phyloP scores from a whole-genome alignment of 2,888 invertebrate species.

The Aelia acuminata region DNA sequence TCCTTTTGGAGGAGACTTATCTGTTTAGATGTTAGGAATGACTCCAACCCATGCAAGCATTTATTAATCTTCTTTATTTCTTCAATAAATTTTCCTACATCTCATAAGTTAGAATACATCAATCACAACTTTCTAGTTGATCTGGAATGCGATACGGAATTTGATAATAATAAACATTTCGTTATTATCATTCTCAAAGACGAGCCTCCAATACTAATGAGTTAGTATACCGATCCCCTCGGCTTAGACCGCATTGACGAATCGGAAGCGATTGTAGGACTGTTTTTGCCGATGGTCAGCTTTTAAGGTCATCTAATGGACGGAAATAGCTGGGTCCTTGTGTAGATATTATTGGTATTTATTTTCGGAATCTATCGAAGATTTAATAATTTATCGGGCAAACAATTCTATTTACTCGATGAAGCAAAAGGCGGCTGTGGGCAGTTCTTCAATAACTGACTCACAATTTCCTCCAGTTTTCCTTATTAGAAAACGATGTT shows the following conservation, averaged over 20 bases:
- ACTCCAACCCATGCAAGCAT: too few species aligned
- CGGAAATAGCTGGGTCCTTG: background rate
- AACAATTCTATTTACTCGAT: slow-evolving; percentile 17
- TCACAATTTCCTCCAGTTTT: background rate
- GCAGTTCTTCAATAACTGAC: background rate
- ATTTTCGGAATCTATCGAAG: background rate
- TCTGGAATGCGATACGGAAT: background rate
- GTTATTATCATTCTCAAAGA: background rate
- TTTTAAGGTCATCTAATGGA: background rate
- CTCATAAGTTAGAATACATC: too few species aligned
- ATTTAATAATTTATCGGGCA: background rate
- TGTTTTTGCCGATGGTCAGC: background rate
- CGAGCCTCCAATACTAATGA: background rate
- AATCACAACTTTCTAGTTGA: background rate
- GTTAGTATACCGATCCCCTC: background rate
- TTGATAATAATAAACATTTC: background rate
- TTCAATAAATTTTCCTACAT: too few species aligned
- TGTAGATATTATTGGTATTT: slow-evolving; percentile 5
- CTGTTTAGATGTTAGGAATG: too few species aligned
- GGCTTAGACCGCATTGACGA: background rate
- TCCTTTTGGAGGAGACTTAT: too few species aligned
- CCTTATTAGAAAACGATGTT: background rate
- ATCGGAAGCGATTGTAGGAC: background rate
- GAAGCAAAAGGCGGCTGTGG: background rate
- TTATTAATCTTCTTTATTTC: too few species aligned